A percentile compares a stretch with the other conserved stretches of the same genome.
Conservation (phyloP, 1,140 invertebrate genomes). For the Drosophila melanica region DNA sequence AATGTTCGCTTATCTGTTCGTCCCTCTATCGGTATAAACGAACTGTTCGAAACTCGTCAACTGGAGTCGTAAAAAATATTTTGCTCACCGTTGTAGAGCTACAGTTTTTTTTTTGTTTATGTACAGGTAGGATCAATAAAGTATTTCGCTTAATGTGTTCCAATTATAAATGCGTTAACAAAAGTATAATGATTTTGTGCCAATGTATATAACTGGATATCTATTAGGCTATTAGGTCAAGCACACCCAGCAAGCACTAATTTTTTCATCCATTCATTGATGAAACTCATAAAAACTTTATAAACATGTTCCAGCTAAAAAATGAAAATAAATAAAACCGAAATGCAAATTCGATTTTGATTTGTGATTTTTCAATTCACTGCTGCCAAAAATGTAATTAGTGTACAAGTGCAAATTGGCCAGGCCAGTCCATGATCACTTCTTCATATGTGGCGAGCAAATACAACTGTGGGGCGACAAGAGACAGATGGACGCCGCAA, state of each 20-base stretch:
- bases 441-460: constrained; percentile 39
- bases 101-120: no score
- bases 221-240: no score
- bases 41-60: no score
- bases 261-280: constrained; percentile 32
- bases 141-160: no score
- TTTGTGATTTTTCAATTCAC: constrained; percentile 44
- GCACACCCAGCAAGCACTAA: neutral
- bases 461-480: neutral
- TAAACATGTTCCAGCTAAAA: constrained; percentile 8
- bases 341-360: constrained; percentile 32
- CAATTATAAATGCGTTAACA: no score
- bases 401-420: constrained; percentile 66
- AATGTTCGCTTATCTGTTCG: no score
- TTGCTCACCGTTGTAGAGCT: no score
- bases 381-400: constrained; percentile 67
- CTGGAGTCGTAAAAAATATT: no score
- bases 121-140: no score
- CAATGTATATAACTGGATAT: no score
- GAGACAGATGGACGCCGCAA: constrained; percentile 3
- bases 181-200: no score
- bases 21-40: no score
- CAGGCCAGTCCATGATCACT: constrained; percentile 51
- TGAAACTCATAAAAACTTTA: constrained; percentile 12
- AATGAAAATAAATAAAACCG: neutral